Percentiles rank a stretch among this genome's conserved stretches.
Evolutionary conservation across 2,113 vertebrate species (phyloP).

Genomic region (Boulengerochromis microlepis): DNA sequence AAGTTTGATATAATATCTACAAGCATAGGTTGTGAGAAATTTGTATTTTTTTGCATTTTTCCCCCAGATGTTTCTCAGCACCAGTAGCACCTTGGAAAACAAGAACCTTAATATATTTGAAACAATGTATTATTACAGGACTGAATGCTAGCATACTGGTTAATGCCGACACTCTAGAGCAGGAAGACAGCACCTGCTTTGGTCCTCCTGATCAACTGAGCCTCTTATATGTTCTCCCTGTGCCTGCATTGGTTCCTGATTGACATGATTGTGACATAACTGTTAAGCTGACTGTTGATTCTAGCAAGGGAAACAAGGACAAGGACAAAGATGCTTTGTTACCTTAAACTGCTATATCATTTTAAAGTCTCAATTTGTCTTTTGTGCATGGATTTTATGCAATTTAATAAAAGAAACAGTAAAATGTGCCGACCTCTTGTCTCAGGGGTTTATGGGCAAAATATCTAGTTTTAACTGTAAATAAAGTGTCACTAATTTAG

Average conservation of each 20-base stretch:
- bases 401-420: neutral
- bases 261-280: neutral
- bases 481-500: neutral
- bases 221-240: neutral
- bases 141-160: fast-evolving
- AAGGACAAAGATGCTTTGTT: neutral
- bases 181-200: neutral
- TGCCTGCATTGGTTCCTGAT: fast-evolving
- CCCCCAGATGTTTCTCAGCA: neutral
- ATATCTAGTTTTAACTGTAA: neutral
- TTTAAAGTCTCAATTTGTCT: neutral
- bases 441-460: neutral
- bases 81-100: neutral
- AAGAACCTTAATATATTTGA: neutral
- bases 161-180: neutral
- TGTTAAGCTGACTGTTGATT: neutral
- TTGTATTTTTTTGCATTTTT: fast-evolving
- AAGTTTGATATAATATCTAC: neutral
- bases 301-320: neutral
- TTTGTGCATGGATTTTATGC: neutral
- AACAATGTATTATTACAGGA: fast-evolving
- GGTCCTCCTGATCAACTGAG: neutral
- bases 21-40: neutral
- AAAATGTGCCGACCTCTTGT: neutral
- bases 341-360: neutral